Percentiles rank a stretch among this genome's conserved stretches.
These are phyloP conservation scores for Resseliella maxima DNA, from an alignment of 2,888 invertebrate genomes.

Conservation along the genomic window DNA sequence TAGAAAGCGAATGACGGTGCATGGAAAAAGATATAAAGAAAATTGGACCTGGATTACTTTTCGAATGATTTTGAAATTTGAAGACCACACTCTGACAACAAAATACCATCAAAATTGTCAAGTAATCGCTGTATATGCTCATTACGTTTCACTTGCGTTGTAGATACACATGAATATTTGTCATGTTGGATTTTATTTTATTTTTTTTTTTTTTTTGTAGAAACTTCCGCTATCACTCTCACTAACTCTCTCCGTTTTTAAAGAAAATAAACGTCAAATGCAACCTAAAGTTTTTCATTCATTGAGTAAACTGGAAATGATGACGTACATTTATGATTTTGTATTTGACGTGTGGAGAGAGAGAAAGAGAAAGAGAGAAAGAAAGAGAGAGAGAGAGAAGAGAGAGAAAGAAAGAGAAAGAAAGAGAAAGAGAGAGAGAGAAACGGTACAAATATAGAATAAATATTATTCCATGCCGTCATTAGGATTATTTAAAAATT, in stretches of 20 bases:
- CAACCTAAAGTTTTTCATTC: not conserved
- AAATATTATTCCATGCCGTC: conserved; percentile 11
- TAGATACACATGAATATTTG: not conserved
- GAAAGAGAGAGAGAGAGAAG: not conserved
- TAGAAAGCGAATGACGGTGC: not conserved
- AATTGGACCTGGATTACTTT: not conserved
- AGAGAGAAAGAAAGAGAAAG: not conserved
- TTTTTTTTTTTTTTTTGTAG: not conserved
- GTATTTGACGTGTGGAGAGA: not conserved
- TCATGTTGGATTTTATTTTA: not conserved
- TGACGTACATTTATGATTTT: not conserved
- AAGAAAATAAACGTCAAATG: not conserved
- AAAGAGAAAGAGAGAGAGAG: not conserved
- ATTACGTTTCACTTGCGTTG: not conserved
- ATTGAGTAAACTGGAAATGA: not conserved
- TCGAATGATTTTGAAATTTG: not conserved
- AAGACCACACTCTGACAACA: conserved; percentile 13
- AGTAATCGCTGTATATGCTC: not conserved
- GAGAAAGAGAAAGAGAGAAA: not conserved
- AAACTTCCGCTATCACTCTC: not conserved
- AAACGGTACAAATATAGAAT: not conserved
- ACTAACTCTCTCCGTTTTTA: not conserved
- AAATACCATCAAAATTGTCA: not conserved
- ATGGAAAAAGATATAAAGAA: not conserved
- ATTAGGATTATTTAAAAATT: conserved; percentile 46